Conservation (phyloP, 2,113 vertebrate species). For the Coptodon bakossiorum region DNA sequence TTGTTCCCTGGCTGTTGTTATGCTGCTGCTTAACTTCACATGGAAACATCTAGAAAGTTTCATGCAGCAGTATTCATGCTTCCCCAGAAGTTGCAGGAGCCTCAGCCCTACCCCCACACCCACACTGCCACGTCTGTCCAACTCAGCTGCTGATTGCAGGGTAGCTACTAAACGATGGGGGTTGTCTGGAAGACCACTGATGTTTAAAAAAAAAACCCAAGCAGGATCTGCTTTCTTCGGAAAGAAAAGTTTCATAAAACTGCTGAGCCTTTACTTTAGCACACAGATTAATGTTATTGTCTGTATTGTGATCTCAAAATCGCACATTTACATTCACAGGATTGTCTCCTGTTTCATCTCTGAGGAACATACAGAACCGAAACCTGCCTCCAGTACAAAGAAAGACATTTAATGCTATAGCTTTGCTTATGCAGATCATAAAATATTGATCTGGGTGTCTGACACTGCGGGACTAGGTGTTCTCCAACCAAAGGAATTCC, state of each 20-base stretch:
- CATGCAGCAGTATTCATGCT: not conserved
- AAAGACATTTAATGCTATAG: not conserved
- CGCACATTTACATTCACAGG: not conserved
- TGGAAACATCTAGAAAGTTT: not conserved
- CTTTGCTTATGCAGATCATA: not conserved
- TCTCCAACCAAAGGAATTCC: not conserved
- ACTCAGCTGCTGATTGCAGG: conserved; percentile 26
- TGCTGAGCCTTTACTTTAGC: not conserved
- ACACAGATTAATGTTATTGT: not conserved
- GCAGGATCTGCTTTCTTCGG: not conserved
- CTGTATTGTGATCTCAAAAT: not conserved
- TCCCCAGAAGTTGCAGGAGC: not conserved
- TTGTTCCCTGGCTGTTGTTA: not conserved
- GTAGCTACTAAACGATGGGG: not conserved
- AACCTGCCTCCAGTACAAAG: not conserved
- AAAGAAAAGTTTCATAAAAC: not conserved
- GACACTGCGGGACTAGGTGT: not conserved
- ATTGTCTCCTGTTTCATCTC: not conserved
- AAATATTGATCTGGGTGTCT: not conserved
- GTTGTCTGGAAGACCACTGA: not conserved
- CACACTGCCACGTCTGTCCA: conserved; percentile 64
- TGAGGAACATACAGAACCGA: not conserved
- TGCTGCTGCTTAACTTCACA: not conserved
- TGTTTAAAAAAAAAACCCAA: not conserved
- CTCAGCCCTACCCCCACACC: conserved; percentile 10